Percentiles rank a stretch among this genome's conserved stretches.
Conservation (phyloP, 2,113 vertebrate genomes). For the Collichthys lucidus region DNA sequence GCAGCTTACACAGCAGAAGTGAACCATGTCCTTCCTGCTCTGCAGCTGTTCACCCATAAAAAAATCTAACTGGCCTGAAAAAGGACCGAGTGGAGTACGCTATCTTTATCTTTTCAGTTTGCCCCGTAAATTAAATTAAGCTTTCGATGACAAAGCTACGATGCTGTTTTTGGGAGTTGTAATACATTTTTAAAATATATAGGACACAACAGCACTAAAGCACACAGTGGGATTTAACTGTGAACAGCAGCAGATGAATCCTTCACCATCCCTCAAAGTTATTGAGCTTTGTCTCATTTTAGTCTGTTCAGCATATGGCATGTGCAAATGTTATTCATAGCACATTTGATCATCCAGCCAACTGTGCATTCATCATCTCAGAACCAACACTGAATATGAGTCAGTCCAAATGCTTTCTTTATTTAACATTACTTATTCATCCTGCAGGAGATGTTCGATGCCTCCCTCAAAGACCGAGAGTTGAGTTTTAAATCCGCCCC, state of each 20-base stretch:
- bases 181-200: background rate
- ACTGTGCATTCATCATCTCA: background rate
- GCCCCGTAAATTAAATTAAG: background rate
- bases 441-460: conserved; percentile 98
- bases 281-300: background rate
- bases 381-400: background rate
- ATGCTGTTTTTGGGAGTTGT: background rate
- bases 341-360: background rate
- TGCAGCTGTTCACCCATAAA: background rate
- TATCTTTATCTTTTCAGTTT: background rate
- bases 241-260: background rate
- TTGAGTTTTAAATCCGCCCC: conserved; percentile 98
- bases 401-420: background rate
- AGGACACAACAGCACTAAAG: background rate
- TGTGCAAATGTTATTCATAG: conserved; percentile 14
- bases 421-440: background rate
- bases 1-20: background rate
- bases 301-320: background rate
- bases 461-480: conserved; percentile 96
- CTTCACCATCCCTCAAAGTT: background rate
- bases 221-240: background rate
- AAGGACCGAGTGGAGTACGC: background rate
- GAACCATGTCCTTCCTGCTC: background rate
- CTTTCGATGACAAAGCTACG: background rate
- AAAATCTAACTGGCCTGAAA: background rate